These are phyloP conservation scores for Mythimna lalbum DNA, from an alignment of 2,888 invertebrate species.

Conservation along the genomic window DNA sequence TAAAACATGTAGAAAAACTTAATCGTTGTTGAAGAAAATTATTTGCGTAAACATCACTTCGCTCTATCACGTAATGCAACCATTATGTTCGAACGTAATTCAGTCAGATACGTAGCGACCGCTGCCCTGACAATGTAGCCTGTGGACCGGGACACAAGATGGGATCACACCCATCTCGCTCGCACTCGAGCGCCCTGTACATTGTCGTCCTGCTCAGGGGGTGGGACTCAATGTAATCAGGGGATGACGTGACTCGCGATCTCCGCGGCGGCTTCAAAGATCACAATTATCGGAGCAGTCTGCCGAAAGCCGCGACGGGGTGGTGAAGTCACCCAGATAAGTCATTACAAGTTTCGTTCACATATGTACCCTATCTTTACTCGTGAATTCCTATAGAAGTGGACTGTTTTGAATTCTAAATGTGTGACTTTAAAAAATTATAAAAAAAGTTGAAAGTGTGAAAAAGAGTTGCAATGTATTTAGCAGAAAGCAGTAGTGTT, in stretches of 20 bases:
- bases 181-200: conserved; percentile 59
- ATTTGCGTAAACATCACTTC: conserved; percentile 56
- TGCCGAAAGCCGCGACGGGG: conserved; percentile 88
- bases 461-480: conserved; percentile 55
- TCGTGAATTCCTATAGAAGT: conserved; percentile 36
- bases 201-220: conserved; percentile 81
- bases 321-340: conserved; percentile 85
- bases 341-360: conserved; percentile 76
- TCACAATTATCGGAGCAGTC: conserved; percentile 90
- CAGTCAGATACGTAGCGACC: conserved; percentile 83
- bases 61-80: conserved; percentile 68
- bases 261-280: conserved; percentile 89
- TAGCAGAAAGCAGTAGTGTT: conserved; percentile 46
- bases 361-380: conserved; percentile 60
- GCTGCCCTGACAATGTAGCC: conserved; percentile 90
- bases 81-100: conserved; percentile 81
- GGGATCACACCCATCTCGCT: conserved; percentile 89
- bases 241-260: conserved; percentile 91
- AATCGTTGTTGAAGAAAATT: conserved; percentile 1
- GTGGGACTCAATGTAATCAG: conserved; percentile 90
- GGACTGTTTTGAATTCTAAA: conserved; percentile 21
- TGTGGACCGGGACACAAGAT: conserved; percentile 92
- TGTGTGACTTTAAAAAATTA: conserved; percentile 19
- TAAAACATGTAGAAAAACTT: conserved; percentile 1
- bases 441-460: conserved; percentile 47